Base-by-base conservation (phyloP, 64 coral and sea anemone species). In the Orbicella faveolata region DNA sequence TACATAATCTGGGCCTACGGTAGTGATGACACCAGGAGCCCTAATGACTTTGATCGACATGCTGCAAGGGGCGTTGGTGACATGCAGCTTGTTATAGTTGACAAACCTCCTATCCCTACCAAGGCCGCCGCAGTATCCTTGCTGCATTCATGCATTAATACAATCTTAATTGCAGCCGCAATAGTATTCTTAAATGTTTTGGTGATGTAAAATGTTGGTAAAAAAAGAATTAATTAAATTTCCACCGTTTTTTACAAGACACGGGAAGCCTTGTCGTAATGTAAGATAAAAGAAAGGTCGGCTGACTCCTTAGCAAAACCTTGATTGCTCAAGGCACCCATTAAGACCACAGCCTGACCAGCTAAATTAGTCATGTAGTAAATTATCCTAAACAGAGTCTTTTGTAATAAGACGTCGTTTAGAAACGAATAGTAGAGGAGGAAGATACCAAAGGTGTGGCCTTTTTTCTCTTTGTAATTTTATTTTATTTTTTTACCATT, bases 1-100 rank as follows among this genome's bases (percentile, higher is more conserved):
- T 23, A 65, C 41, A 65, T 83, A 21, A n/a, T 83, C 41, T 83
- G 80, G 80, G 62, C 61, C 80, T 83, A 83, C 39, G 6, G 35
- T 2, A 11, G 0, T 36, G 6, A 3, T 9, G 80, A 83, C 63
- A n/a, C 44, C 18, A 44, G 18, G 4, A 4, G 13, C 62, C 10
- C 20, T 2, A 44, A 3, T 5, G 48, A 3, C 10, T 83, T 83
- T 83, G 6, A 9, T 12, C 34, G 2, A 39, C 80, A 83, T 83
- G 66, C 80, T 21, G 34, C 7, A 23, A 20, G 6, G 11, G 80
- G 80, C 1, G 34, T 15, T 35, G 34, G 34, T 12, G 9, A 34
- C 7, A 14, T 44, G 2, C 21, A 83, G 41, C 3, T 67, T 39
- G 62, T 67, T 17, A 21, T 83, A 35, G 63, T 83, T 44, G 0